phyloP scores from a whole-genome alignment of 2,888 invertebrate species.

The Caenorhabditis uteleia region DNA sequence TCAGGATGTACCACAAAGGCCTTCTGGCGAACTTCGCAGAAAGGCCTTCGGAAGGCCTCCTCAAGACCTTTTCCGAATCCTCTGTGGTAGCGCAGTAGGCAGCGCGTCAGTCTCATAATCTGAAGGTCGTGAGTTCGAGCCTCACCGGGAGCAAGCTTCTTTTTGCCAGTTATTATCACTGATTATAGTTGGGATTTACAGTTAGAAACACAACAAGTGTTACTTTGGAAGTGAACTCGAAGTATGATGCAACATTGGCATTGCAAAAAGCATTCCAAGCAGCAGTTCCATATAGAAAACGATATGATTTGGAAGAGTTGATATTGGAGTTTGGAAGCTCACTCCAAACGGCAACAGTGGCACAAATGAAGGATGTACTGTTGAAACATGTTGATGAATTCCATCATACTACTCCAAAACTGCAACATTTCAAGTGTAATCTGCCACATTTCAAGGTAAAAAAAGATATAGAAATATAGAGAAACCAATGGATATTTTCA shows the following conservation, averaged over 20 bases:
- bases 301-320: slow-evolving; percentile 7
- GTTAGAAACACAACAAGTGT: slow-evolving; percentile 8
- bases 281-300: slow-evolving; percentile 16
- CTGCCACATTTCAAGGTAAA: slow-evolving; percentile 30
- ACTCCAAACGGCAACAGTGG: slow-evolving; percentile 5
- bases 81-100: slow-evolving; percentile 57
- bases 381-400: slow-evolving; percentile 21
- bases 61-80: no score
- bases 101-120: slow-evolving; percentile 84
- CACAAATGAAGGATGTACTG: slow-evolving; percentile 17
- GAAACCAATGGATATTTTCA: slow-evolving; percentile 3
- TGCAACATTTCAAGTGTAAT: slow-evolving; percentile 26
- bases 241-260: slow-evolving; percentile 17
- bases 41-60: no score
- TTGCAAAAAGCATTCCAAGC: slow-evolving; percentile 29
- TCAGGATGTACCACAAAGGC: no score
- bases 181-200: no score
- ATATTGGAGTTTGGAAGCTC: slow-evolving; percentile 30
- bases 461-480: background rate
- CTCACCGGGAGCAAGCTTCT: slow-evolving; percentile 75
- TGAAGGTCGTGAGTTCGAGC: slow-evolving; percentile 94
- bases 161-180: slow-evolving; percentile 5
- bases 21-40: no score
- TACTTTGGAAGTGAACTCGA: slow-evolving; percentile 14
- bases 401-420: slow-evolving; percentile 23